Conservation (phyloP, 1,140 invertebrate genomes). For the Drosophila quadrilineata region DNA sequence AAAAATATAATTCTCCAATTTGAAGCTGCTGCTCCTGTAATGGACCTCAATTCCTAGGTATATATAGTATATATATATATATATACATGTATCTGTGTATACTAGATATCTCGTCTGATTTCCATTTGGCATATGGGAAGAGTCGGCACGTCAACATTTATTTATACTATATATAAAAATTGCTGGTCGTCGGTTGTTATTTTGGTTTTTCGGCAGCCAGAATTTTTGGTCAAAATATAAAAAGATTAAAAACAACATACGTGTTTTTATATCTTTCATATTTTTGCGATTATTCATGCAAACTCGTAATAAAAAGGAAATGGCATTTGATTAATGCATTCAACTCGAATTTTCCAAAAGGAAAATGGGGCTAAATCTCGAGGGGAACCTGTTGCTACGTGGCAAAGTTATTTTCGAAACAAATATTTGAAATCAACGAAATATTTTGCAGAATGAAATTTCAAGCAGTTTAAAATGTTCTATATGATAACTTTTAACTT, state of each 20-base stretch:
- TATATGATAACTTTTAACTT: too few relatives aligned
- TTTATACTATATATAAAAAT: too few relatives aligned
- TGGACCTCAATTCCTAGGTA: slow-evolving; percentile 23
- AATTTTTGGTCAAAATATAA: slow-evolving; percentile 48
- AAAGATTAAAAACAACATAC: too few relatives aligned
- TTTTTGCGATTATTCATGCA: slow-evolving; percentile 56
- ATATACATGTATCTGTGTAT: slow-evolving; percentile 12
- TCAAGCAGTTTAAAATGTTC: too few relatives aligned
- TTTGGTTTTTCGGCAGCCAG: slow-evolving; percentile 49
- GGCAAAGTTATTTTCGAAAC: background rate
- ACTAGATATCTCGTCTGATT: slow-evolving; percentile 38
- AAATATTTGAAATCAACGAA: background rate
- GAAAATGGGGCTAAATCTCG: too few relatives aligned
- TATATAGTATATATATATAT: slow-evolving; percentile 8
- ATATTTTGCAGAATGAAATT: slow-evolving; percentile 10
- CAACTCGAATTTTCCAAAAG: too few relatives aligned
- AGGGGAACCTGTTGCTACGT: too few relatives aligned
- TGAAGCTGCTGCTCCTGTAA: slow-evolving; percentile 19
- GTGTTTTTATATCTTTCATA: slow-evolving; percentile 65
- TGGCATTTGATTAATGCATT: slow-evolving; percentile 50
- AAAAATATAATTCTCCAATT: slow-evolving; percentile 5
- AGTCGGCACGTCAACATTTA: slow-evolving; percentile 45
- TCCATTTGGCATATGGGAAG: slow-evolving; percentile 56
- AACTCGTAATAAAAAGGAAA: slow-evolving; percentile 18
- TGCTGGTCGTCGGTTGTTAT: slow-evolving; percentile 56